These are phyloP conservation scores for Chrysomela aeneicollis DNA, from an alignment of 2,888 invertebrate species.

Conservation along the genomic window DNA sequence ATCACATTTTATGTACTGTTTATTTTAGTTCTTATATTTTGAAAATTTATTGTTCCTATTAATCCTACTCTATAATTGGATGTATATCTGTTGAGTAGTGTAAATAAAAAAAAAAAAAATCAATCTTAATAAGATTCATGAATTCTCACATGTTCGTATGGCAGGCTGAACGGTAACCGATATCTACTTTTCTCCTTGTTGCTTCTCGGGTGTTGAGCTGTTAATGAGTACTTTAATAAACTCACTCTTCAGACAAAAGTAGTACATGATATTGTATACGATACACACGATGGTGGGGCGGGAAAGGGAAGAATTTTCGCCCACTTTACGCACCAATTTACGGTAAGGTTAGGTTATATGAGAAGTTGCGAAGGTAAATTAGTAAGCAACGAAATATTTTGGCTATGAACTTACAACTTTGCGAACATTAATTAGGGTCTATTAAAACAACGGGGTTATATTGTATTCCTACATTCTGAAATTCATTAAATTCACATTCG, in stretches of 20 bases:
- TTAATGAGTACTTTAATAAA: constrained; percentile 50
- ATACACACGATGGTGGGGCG: constrained; percentile 23
- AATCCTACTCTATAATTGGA: too few species aligned
- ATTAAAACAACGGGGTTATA: constrained; percentile 43
- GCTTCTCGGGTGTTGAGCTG: constrained; percentile 53
- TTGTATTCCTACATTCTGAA: constrained; percentile 40
- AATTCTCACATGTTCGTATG: too few species aligned
- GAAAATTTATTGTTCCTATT: too few species aligned
- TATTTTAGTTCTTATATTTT: too few species aligned
- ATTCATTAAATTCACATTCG: constrained; percentile 22
- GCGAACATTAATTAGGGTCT: constrained; percentile 44
- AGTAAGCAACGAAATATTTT: constrained; percentile 46
- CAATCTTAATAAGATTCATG: too few species aligned
- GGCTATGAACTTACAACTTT: constrained; percentile 43
- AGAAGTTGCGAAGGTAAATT: constrained; percentile 46
- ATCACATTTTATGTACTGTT: too few species aligned
- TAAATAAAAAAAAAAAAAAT: too few species aligned
- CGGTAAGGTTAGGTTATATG: constrained; percentile 40
- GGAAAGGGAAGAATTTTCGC: constrained; percentile 36
- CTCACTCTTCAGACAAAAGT: constrained; percentile 31
- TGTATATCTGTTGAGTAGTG: too few species aligned
- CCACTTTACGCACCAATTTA: constrained; percentile 40
- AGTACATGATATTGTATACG: constrained; percentile 24
- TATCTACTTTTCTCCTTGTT: constrained; percentile 39
- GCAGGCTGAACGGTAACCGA: constrained; percentile 39